Percentiles rank a stretch among this genome's conserved stretches.
These are phyloP conservation scores for Daboia siamensis DNA, from an alignment of 2,113 vertebrate species.

Conservation along the genomic window DNA sequence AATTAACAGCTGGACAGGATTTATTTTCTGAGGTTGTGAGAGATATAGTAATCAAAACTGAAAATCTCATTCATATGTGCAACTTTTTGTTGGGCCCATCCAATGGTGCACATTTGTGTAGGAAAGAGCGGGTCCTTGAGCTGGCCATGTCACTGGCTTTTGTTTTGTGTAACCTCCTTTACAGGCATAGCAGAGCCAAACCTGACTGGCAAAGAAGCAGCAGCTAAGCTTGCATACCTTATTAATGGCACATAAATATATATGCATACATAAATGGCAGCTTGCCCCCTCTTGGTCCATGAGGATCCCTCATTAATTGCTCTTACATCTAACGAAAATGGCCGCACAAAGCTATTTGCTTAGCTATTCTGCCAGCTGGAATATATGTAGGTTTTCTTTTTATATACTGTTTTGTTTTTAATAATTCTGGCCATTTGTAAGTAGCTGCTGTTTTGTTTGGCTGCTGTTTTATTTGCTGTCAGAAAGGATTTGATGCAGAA, in stretches of 20 bases:
- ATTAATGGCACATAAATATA: slow-evolving; percentile 7
- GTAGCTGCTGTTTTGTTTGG: slow-evolving; percentile 88
- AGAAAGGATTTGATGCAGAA: slow-evolving; percentile 92
- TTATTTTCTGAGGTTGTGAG: background rate
- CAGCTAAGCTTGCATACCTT: slow-evolving; percentile 59
- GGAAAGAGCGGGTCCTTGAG: background rate
- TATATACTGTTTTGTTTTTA: slow-evolving; percentile 54
- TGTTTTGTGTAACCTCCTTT: slow-evolving; percentile 44
- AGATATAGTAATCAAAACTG: background rate
- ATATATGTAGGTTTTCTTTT: slow-evolving; percentile 11
- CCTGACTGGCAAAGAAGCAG: slow-evolving; percentile 44
- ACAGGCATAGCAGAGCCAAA: slow-evolving; percentile 54
- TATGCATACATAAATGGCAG: slow-evolving; percentile 40
- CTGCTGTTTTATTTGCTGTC: slow-evolving; percentile 96
- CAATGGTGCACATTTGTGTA: background rate
- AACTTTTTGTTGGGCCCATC: background rate
- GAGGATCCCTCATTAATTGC: slow-evolving; percentile 62
- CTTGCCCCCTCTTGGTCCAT: slow-evolving; percentile 48
- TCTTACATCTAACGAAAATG: slow-evolving; percentile 53
- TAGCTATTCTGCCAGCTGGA: slow-evolving; percentile 30
- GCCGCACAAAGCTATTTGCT: slow-evolving; percentile 52
- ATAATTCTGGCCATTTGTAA: slow-evolving; percentile 73
- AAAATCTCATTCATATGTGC: background rate
- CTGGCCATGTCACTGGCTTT: slow-evolving; percentile 24
- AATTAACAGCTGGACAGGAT: background rate